These are phyloP conservation scores for Zoanthus sansibaricus DNA, from an alignment of 92 coral and sea anemone genomes.

Conservation along the genomic window DNA sequence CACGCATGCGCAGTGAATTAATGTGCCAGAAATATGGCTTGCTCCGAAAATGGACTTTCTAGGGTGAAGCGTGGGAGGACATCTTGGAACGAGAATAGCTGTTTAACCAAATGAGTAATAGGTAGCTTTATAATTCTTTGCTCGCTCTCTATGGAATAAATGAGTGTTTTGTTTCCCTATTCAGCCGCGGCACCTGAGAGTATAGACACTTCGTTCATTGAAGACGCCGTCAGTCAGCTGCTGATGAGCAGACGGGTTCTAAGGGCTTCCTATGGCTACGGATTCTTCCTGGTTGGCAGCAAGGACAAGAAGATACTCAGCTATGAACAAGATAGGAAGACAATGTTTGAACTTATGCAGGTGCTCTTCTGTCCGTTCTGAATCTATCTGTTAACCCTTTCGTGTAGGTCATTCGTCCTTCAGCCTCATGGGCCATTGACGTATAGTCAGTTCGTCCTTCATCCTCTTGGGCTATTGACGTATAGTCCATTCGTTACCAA, in stretches of 20 bases:
- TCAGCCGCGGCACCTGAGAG: conserved; percentile 78
- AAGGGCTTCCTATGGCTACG: conserved; percentile 92
- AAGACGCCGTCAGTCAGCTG: conserved; percentile 90
- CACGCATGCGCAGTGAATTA: too few species aligned
- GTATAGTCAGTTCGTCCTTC: too few species aligned
- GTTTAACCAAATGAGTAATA: too few species aligned
- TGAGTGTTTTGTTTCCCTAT: conserved; percentile 5
- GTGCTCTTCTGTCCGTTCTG: conserved; percentile 12
- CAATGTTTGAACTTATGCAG: conserved; percentile 97
- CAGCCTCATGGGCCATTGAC: too few species aligned
- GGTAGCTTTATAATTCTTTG: background rate
- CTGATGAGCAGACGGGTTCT: conserved; percentile 86
- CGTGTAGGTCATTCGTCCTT: too few species aligned
- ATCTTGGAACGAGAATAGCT: too few species aligned
- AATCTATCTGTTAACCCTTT: too few species aligned
- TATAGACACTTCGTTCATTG: conserved; percentile 88
- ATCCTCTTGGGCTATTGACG: too few species aligned
- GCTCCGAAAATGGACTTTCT: too few species aligned
- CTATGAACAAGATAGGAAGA: conserved; percentile 64
- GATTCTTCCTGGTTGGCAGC: conserved; percentile 86
- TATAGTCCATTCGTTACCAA: too few species aligned
- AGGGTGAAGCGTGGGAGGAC: too few species aligned
- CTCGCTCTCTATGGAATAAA: background rate
- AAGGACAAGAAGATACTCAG: conserved; percentile 75
- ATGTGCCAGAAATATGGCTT: too few species aligned